Evolutionary conservation across 2,888 invertebrate genomes (phyloP), one percentile per base, ranked within the genome.

Genomic region (Eupithecia abbreviata): DNA sequence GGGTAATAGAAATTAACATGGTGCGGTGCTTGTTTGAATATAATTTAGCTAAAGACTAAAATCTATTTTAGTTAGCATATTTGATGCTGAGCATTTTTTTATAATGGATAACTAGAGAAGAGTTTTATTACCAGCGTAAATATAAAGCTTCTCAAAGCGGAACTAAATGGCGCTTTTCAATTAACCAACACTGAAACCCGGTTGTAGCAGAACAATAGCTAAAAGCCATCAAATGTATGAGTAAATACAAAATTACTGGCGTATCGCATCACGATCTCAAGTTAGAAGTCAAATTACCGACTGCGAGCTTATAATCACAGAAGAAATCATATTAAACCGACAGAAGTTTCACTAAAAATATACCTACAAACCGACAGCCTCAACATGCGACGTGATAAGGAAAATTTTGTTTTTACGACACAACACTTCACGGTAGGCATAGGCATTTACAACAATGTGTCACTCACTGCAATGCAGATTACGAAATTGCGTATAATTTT

Each of bases 211-310:
- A 79, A 79, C 75, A 79, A 77, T 74, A 75, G 77, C 71, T 65
- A 73, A 73, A 73, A 75, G 68, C 75, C 66, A 74, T 76, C 55
- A 73, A 79, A 78, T 80, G 70, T 80, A 78, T 77, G 73, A 75
- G 58, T 58, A 74, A 82, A 84, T 80, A 85, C 83, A 81, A 81
- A 82, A 81, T 81, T 79, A 82, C 80, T 75, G 76, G 74, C 81
- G 83, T 85, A 85, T 85, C 86, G 85, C 86, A 85, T 89, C 91
- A 90, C 87, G 86, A 85, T 80, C 85, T 87, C 85, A 82, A 87
- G 83, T 88, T 90, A 86, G 89, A 87, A 85, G 82, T 86, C 80
- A 93, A 94, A 94, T 93, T 90, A 89, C 86, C 86, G 87, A 86
- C 86, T 87, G 47, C 72, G 84, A 71, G 73, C 72, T 77, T 67